These are phyloP conservation scores for Ornithoptera priamus DNA, from an alignment of 2,888 invertebrate species.

Conservation along the genomic window DNA sequence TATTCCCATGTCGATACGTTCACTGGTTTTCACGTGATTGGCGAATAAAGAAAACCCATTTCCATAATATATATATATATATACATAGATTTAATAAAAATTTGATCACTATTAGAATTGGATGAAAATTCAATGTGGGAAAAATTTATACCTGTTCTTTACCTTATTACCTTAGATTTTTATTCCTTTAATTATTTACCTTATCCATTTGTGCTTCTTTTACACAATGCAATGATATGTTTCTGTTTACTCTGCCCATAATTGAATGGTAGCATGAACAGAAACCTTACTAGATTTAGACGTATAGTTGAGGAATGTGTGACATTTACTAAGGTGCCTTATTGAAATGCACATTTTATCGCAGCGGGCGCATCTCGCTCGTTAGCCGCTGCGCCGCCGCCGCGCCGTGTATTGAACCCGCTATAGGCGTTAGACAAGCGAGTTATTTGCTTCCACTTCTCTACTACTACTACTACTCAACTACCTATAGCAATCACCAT, in stretches of 20 bases:
- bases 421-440: slow-evolving; percentile 66
- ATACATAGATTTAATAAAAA: no score
- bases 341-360: slow-evolving; percentile 72
- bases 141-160: no score
- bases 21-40: no score
- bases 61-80: no score
- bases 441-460: slow-evolving; percentile 2
- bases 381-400: slow-evolving; percentile 59
- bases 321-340: slow-evolving; percentile 31
- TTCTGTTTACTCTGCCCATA: neutral
- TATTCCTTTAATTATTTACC: no score
- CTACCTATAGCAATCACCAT: slow-evolving; percentile 1
- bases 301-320: slow-evolving; percentile 18
- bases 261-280: neutral
- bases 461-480: neutral
- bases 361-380: slow-evolving; percentile 67
- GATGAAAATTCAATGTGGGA: no score
- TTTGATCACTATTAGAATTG: no score
- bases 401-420: slow-evolving; percentile 66
- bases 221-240: no score
- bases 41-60: no score
- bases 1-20: no score
- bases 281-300: slow-evolving; percentile 12
- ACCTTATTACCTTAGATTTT: no score
- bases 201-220: no score